A percentile compares a stretch with the other conserved stretches of the same genome.
Conservation (phyloP, 2,113 vertebrate genomes). For the Epinephelus lanceolatus region DNA sequence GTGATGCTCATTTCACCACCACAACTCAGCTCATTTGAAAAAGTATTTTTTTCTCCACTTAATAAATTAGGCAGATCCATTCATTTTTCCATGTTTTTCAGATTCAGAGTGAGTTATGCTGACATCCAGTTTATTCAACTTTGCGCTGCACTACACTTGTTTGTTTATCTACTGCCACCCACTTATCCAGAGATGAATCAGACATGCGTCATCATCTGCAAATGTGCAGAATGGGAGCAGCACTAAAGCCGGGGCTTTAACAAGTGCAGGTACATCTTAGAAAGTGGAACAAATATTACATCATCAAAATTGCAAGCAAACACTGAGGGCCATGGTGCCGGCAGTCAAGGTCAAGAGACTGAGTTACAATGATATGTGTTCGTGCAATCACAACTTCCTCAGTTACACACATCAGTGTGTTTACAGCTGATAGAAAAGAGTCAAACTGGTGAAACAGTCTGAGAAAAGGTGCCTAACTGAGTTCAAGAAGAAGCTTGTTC, state of each 20-base stretch:
- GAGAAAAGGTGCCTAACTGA: not conserved
- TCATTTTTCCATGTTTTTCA: not conserved
- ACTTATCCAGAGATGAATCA: slow-evolving; percentile 8
- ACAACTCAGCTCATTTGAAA: not conserved
- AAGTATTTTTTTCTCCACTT: not conserved
- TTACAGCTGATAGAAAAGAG: not conserved
- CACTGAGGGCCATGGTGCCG: not conserved
- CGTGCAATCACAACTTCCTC: not conserved
- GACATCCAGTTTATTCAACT: not conserved
- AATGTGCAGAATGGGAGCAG: not conserved
- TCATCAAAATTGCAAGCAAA: not conserved
- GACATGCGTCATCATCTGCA: not conserved
- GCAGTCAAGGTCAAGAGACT: not conserved
- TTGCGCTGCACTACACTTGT: not conserved
- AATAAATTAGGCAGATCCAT: not conserved
- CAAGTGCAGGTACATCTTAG: not conserved
- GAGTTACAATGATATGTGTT: not conserved
- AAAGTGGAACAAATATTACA: not conserved
- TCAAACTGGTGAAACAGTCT: not conserved
- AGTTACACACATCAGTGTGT: not conserved
- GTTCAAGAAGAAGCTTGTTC: not conserved
- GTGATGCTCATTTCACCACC: not conserved
- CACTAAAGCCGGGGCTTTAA: not conserved
- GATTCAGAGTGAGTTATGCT: not conserved
- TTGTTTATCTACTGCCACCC: not conserved